These are phyloP conservation scores for Thelaira solivaga DNA, from an alignment of 2,888 invertebrate genomes.

Conservation along the genomic window DNA sequence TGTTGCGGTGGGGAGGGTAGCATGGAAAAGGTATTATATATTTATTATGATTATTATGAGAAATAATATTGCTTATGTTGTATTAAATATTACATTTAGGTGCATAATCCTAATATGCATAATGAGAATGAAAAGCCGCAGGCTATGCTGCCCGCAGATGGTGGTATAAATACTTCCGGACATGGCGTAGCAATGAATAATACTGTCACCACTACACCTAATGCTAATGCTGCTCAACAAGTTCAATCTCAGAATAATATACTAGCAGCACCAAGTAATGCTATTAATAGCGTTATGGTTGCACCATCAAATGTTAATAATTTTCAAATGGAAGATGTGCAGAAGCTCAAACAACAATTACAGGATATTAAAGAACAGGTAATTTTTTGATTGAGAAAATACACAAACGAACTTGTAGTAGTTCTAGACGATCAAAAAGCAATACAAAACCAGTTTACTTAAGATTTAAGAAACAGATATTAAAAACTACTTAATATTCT, in stretches of 20 bases:
- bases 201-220: conserved; percentile 70
- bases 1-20: conserved; percentile 79
- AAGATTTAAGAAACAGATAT: too few relatives aligned
- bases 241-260: conserved; percentile 73
- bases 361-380: conserved; percentile 99
- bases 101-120: conserved; percentile 52
- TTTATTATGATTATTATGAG: not conserved
- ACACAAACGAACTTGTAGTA: not conserved
- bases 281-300: conserved; percentile 64
- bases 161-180: conserved; percentile 74
- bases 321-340: conserved; percentile 87
- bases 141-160: conserved; percentile 62
- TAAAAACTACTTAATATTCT: too few relatives aligned
- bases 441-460: too few relatives aligned
- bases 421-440: not conserved
- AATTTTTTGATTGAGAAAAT: conserved; percentile 44
- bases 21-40: conserved; percentile 71
- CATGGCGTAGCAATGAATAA: conserved; percentile 77
- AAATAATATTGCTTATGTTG: not conserved
- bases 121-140: conserved; percentile 68
- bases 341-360: conserved; percentile 94
- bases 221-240: conserved; percentile 69
- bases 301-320: conserved; percentile 80
- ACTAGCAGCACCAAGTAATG: conserved; percentile 64
- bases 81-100: not conserved